Percentiles rank a stretch among this genome's conserved stretches.
phyloP scores from a whole-genome alignment of 2,888 invertebrate species.

The Leptothorax acervorum region DNA sequence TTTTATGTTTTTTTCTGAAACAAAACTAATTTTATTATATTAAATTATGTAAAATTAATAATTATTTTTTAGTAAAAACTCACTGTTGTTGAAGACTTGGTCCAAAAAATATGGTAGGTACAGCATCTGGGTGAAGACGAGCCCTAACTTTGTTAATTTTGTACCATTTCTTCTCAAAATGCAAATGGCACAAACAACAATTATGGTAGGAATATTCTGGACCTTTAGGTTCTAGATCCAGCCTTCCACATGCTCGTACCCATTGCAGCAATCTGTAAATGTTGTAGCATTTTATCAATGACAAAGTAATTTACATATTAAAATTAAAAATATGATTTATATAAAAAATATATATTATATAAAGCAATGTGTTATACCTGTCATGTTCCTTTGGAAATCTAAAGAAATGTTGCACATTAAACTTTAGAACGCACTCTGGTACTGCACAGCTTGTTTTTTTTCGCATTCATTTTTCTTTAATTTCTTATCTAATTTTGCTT shows the following conservation, averaged over 20 bases:
- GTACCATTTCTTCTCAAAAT: conserved; percentile 7
- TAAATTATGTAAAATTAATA: too few species aligned
- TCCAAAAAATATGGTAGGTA: not conserved
- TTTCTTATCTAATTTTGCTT: not conserved
- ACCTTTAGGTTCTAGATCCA: not conserved
- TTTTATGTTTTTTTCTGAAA: too few species aligned
- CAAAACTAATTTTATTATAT: too few species aligned
- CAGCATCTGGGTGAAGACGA: not conserved
- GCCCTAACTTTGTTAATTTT: not conserved
- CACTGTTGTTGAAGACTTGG: not conserved
- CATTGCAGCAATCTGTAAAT: not conserved
- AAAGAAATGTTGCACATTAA: not conserved
- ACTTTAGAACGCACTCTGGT: not conserved
- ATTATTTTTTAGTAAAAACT: too few species aligned
- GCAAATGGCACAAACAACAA: not conserved
- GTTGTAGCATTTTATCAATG: not conserved
- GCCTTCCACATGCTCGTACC: not conserved
- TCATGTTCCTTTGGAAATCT: not conserved
- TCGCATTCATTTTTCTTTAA: not conserved
- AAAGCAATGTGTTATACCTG: not conserved
- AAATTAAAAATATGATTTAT: not conserved
- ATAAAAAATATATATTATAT: not conserved
- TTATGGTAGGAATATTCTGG: not conserved
- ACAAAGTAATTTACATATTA: not conserved
- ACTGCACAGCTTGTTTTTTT: not conserved